phyloP scores from a whole-genome alignment of 2,888 invertebrate genomes.

The Acrocyrtus sp. region DNA sequence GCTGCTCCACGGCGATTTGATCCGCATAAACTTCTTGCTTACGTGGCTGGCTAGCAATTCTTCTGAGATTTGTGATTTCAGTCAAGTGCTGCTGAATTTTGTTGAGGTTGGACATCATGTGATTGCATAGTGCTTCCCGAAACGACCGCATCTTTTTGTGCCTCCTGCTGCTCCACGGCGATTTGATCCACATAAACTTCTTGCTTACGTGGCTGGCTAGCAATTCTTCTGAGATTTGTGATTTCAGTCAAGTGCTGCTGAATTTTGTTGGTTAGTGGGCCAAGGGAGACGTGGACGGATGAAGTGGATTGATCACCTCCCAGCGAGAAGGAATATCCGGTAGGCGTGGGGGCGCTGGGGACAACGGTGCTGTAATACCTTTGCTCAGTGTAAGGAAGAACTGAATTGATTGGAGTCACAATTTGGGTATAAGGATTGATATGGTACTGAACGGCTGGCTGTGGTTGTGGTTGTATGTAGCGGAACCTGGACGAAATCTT shows the following conservation, averaged over 20 bases:
- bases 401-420: constrained; percentile 10
- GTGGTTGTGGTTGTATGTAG: constrained; percentile 15
- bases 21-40: neutral
- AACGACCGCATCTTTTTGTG: neutral
- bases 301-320: constrained; percentile 23
- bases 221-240: neutral
- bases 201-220: neutral
- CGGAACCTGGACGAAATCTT: constrained; percentile 41
- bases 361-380: constrained; percentile 28
- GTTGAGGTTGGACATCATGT: neutral
- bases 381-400: constrained; percentile 26
- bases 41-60: neutral
- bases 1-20: neutral
- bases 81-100: constrained; percentile 13
- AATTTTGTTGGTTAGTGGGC: constrained; percentile 1
- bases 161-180: neutral
- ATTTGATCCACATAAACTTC: neutral
- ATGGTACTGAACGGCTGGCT: constrained; percentile 8
- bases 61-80: constrained; percentile 20
- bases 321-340: constrained; percentile 28
- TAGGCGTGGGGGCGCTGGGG: constrained; percentile 20
- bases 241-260: constrained; percentile 31
- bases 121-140: neutral
- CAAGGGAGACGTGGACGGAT: constrained; percentile 37
- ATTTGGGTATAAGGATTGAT: constrained; percentile 12